Evolutionary conservation across 2,888 invertebrate species (phyloP).

Genomic region (Chymomyza amoena): DNA sequence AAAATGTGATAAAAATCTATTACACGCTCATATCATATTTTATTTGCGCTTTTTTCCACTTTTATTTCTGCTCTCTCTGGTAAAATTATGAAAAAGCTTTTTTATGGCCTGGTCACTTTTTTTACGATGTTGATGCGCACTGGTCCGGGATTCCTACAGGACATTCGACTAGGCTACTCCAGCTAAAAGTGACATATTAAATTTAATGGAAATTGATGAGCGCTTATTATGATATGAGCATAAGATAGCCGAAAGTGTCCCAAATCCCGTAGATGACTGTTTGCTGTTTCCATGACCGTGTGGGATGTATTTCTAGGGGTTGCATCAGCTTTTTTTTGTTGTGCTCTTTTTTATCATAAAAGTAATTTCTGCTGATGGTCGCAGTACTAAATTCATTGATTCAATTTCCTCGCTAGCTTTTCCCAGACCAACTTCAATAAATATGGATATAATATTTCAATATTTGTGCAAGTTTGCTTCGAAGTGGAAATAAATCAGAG

Average conservation of each 20-base stretch:
- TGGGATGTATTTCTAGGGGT: conserved; percentile 9
- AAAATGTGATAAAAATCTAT: conserved; percentile 75
- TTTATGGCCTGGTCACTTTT: conserved; percentile 69
- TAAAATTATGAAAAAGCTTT: conserved; percentile 77
- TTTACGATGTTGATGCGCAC: conserved; percentile 61
- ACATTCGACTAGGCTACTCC: conserved; percentile 35
- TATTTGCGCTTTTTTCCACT: conserved; percentile 56
- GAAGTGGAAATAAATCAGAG: conserved; percentile 48
- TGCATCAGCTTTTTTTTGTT: conserved; percentile 7
- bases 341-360: conserved; percentile 57
- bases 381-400: conserved; percentile 67
- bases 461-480: conserved; percentile 52
- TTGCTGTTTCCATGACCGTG: not conserved
- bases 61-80: conserved; percentile 16
- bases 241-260: conserved; percentile 39
- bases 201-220: conserved; percentile 78
- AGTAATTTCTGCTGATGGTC: conserved; percentile 68
- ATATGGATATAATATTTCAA: conserved; percentile 70
- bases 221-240: conserved; percentile 75
- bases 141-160: not conserved
- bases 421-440: conserved; percentile 41
- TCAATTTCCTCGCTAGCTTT: conserved; percentile 60
- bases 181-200: conserved; percentile 74
- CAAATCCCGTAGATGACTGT: not conserved
- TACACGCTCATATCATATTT: conserved; percentile 73